These are phyloP conservation scores for Prunella himalayana DNA, from an alignment of 2,113 vertebrate species.

Conservation along the genomic window DNA sequence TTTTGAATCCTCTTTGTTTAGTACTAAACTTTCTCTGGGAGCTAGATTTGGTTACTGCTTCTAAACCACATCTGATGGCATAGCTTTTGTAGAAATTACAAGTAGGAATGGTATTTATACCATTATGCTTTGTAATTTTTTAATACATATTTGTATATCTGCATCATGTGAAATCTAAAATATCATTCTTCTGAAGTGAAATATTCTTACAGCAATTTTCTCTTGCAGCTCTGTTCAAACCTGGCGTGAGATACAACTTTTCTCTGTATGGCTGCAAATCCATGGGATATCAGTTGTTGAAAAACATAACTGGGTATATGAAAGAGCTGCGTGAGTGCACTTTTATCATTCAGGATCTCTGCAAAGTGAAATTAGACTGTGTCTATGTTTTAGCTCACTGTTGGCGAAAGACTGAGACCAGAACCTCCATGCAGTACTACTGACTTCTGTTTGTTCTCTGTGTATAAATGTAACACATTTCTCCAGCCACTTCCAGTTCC, in stretches of 20 bases:
- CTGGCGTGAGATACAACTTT: conserved; percentile 70
- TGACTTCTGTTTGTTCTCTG: not conserved
- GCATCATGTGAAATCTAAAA: not conserved
- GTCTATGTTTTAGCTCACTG: not conserved
- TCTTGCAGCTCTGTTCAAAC: conserved; percentile 67
- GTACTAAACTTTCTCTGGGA: not conserved
- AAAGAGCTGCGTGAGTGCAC: conserved; percentile 75
- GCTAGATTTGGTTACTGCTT: not conserved
- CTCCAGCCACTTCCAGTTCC: not conserved
- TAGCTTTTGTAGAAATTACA: not conserved
- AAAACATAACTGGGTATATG: conserved; percentile 67
- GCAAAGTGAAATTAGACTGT: not conserved
- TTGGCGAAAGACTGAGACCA: not conserved
- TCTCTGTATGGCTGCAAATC: conserved; percentile 74
- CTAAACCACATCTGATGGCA: not conserved
- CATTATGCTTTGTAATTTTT: not conserved
- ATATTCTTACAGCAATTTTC: not conserved
- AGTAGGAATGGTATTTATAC: not conserved
- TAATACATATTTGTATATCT: not conserved
- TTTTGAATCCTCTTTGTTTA: conserved; percentile 8
- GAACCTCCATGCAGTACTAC: not conserved
- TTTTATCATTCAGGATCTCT: not conserved
- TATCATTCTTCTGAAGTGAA: not conserved
- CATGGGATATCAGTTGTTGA: conserved; percentile 71
- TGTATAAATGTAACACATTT: not conserved